phyloP scores from a whole-genome alignment of 2,797 vertebrate species.

The Hyperoplus immaculatus region DNA sequence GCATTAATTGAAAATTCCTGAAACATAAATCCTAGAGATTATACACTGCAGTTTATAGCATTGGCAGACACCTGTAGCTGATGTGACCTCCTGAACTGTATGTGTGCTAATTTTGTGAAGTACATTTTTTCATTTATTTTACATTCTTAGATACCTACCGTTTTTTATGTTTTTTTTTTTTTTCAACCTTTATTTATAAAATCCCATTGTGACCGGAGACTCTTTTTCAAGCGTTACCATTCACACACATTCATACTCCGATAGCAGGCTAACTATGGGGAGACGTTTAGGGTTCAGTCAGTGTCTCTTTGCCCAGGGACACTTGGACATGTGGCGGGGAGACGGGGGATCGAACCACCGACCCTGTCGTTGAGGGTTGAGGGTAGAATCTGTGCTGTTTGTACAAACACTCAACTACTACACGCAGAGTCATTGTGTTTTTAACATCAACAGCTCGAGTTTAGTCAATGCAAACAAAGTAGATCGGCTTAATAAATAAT shows the following conservation, averaged over 20 bases:
- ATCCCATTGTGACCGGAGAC: no score
- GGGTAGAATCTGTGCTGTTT: not conserved
- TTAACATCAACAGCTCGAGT: not conserved
- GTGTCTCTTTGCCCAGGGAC: no score
- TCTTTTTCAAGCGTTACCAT: no score
- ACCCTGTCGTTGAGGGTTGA: no score
- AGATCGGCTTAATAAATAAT: not conserved
- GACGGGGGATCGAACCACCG: no score
- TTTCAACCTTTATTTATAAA: conserved; percentile 12
- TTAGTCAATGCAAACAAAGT: conserved; percentile 9
- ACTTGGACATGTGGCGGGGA: no score
- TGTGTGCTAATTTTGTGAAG: conserved; percentile 5
- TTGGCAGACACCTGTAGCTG: not conserved
- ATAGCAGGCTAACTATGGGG: no score
- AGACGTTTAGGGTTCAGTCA: no score
- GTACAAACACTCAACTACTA: not conserved
- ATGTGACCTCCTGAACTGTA: not conserved
- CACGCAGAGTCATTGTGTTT: not conserved
- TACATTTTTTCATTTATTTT: conserved; percentile 3
- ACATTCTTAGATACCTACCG: not conserved
- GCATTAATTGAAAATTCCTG: conserved; percentile 82
- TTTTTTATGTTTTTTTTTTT: no score
- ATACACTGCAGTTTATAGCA: conserved; percentile 10
- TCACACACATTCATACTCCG: no score
- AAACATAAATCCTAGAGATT: conserved; percentile 59